Evolutionary conservation across 2,797 vertebrate species (phyloP).

Genomic region (Micropoecilia bifurca): DNA sequence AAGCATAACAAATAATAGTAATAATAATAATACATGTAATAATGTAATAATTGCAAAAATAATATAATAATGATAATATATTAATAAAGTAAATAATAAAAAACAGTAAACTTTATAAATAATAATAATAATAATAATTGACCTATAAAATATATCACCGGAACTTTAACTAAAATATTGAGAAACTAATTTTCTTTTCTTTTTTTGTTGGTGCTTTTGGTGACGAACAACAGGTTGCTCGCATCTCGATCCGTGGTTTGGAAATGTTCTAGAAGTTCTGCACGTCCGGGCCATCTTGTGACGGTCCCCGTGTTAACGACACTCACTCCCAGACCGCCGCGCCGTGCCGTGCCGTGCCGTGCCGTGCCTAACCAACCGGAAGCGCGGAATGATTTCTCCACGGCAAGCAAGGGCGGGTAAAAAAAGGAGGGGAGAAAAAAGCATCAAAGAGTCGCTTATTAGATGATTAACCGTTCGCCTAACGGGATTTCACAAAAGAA

Average conservation of each 20-base stretch:
- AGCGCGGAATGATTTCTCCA: slow-evolving; percentile 79
- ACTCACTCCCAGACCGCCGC: slow-evolving; percentile 40
- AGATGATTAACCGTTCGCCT: slow-evolving; percentile 26
- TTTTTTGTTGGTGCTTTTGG: not conserved
- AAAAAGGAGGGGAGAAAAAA: not conserved
- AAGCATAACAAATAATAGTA: not conserved
- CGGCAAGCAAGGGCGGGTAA: slow-evolving; percentile 42
- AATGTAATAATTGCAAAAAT: too few species aligned
- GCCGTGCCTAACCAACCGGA: slow-evolving; percentile 68
- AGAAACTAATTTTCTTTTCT: too few species aligned
- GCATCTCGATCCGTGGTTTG: not conserved
- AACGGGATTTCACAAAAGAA: slow-evolving; percentile 11
- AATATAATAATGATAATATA: not conserved
- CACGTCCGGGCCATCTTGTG: slow-evolving; percentile 56
- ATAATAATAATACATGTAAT: too few species aligned
- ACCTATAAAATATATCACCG: not conserved
- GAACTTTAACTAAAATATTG: not conserved
- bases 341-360: slow-evolving; percentile 15
- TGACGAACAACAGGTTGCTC: slow-evolving; percentile 34
- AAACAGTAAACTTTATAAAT: too few species aligned
- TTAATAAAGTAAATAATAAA: not conserved
- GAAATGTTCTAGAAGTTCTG: slow-evolving; percentile 14
- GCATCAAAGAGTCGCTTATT: slow-evolving; percentile 46
- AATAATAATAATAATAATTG: not conserved
- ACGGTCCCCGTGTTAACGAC: slow-evolving; percentile 48